Base-by-base conservation (phyloP, 2,113 vertebrate species). In the Microtus ochrogaster region DNA sequence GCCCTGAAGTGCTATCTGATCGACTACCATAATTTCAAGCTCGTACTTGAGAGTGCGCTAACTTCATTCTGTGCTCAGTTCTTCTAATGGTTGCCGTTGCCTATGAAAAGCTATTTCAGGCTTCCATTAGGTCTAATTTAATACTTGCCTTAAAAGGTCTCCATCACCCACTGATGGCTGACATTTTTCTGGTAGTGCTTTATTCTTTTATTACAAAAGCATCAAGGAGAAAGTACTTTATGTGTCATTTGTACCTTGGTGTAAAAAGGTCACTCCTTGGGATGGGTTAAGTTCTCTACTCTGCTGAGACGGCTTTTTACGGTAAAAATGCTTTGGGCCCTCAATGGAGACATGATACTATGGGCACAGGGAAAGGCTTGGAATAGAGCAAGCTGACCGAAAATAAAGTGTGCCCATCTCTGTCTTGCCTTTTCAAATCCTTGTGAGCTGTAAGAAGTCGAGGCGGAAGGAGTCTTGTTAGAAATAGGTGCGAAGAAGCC, bases 131-230 rank as follows among this genome's bases (percentile, higher is more conserved):
- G 55, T 90, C 82, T 65, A 16, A 91, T 39, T 93, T 87, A 61
- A 63, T 52, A 47, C 11, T 26, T 6, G 41, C 47, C 39, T 94
- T 5, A 70, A 93, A 96, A 91, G n/a, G 13, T 55, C n/a, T 17
- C 22, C 16, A 41, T 65, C 52, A 55, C 47, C 74, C 77, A 26
- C 17, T 24, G 30, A 61, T 76, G 36, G 61, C n/a, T 91, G 63
- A 33, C 83, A 49, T 49, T 91, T 33, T 77, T 92, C 39, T 68
- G 73, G n/a, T 22, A 66, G 72, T 55, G 1, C 61, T 96, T 73
- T 92, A 92, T 90, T 89, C 39, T 30, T 95, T 94, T 72, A 44
- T 58, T 41, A 87, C 63, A 95, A 90, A 94, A 72, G 44, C 41
- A 33, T 0, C 30, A 12, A 61, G 21, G 84, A 55, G 10, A 82